phyloP scores from a whole-genome alignment of 1,140 invertebrate species.

The Diorhabda sublineata region DNA sequence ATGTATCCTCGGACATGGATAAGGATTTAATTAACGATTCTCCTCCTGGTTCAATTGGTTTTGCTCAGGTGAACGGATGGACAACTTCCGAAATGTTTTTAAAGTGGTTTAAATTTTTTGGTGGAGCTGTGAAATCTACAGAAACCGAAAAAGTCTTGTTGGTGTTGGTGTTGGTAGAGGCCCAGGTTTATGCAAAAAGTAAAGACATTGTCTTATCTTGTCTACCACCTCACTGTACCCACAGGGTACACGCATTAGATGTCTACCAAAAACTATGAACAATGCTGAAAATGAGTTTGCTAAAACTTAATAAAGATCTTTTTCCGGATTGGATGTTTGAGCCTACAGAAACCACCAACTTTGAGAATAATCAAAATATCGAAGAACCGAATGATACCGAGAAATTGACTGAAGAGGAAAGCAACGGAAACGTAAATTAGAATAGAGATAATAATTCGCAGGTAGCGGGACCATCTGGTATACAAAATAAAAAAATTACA shows the following conservation, averaged over 20 bases:
- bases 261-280: conserved; percentile 16
- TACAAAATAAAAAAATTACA: conserved; percentile 8
- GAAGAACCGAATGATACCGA: conserved; percentile 6
- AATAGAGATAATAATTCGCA: background rate
- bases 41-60: too few relatives aligned
- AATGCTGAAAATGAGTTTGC: conserved; percentile 39
- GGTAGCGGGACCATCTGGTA: conserved; percentile 3
- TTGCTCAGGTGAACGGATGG: too few relatives aligned
- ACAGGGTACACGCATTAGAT: too few relatives aligned
- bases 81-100: too few relatives aligned
- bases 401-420: background rate
- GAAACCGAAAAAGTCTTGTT: too few relatives aligned
- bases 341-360: conserved; percentile 2
- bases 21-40: too few relatives aligned
- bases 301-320: conserved; percentile 32
- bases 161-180: too few relatives aligned
- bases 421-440: background rate
- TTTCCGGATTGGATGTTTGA: conserved; percentile 11
- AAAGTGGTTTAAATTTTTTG: too few relatives aligned
- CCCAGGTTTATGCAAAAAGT: background rate
- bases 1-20: too few relatives aligned
- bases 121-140: too few relatives aligned
- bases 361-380: background rate
- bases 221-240: too few relatives aligned
- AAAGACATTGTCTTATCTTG: background rate